Conservation (phyloP, 2,888 invertebrate species). For the Sphaerophoria rueppellii region DNA sequence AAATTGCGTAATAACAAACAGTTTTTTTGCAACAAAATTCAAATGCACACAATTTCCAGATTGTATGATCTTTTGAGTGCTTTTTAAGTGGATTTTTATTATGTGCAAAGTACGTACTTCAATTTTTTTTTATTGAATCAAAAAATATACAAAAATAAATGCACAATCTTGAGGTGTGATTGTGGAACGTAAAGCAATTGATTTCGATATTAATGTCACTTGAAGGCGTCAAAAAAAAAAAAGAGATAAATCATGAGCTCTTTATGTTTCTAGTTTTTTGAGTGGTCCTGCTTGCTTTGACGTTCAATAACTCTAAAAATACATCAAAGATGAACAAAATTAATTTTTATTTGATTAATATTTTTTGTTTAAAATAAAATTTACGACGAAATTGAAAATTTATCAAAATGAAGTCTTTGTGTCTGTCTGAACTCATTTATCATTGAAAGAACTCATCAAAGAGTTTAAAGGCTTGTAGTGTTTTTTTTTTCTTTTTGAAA, state of each 20-base stretch:
- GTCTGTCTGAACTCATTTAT: conserved; percentile 41
- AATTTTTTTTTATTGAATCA: neutral
- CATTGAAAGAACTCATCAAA: conserved; percentile 52
- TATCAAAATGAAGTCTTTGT: conserved; percentile 37
- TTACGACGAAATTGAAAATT: conserved; percentile 29
- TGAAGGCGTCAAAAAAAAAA: neutral
- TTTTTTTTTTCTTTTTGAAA: conserved; percentile 1
- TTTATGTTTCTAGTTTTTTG: conserved; percentile 9
- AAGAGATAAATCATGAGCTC: neutral
- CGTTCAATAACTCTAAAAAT: neutral
- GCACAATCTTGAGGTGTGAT: conserved; percentile 33
- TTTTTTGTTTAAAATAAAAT: conserved; percentile 36
- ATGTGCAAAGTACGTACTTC: conserved; percentile 59
- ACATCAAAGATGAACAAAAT: conserved; percentile 13
- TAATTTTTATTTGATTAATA: too few species aligned
- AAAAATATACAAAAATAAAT: conserved; percentile 6
- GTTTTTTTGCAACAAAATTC: conserved; percentile 50
- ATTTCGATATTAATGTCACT: conserved; percentile 1
- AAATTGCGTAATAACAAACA: conserved; percentile 46
- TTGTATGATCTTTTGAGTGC: conserved; percentile 62
- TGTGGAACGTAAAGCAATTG: neutral
- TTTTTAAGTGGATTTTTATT: conserved; percentile 68
- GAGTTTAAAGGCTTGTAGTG: conserved; percentile 29
- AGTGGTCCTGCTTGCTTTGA: conserved; percentile 41
- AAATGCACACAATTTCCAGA: conserved; percentile 54